Evolutionary conservation across 2,888 invertebrate species (phyloP), one percentile per base, ranked within the genome.

Genomic region (Noctua fimbriata): DNA sequence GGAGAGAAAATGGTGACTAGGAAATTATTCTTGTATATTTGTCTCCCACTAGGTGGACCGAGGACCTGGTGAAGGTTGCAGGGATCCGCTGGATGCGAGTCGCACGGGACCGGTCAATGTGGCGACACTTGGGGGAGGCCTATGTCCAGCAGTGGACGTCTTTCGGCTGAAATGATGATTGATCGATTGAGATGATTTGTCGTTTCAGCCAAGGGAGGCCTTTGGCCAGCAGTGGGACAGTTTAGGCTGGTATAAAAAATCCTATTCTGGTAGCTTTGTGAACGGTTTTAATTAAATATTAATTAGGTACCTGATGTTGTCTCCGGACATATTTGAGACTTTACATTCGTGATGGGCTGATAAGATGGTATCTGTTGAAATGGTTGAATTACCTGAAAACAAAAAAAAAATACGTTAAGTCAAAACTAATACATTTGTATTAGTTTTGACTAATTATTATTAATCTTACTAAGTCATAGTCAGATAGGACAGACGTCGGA

Each of bases 371-470:
- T 32, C 4, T 4, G 32, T 65, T 65, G 24, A 21, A 52, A 52
- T 52, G 24, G 52, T 55, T 52, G 79, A 47, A 16, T 73, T 79
- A 79, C 79, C 79, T 79, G 82, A 21, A 66, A 79, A 41, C 6
- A 81, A 58, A 66, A 79, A 0, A 41, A 1, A n/a, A 55, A 7
- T 6, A 1, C 0, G 7, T 79, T 72, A 81, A 18, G 44, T 32
- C n/a, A n/a, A n/a, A n/a, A n/a, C n/a, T n/a, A n/a, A n/a, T n/a
- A n/a, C n/a, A n/a, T n/a, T n/a, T 28, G 6, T 58, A 24, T 58
- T 58, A 58, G n/a, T 55, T 3, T 3, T 1, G 2, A 24, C 21
- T 55, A 24, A n/a, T n/a, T n/a, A 21, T 55, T 24, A 55, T 21
- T 24, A 10, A 55, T 55, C 55, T 55, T 24, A 24, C 10, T 24